Percentiles rank a stretch among this genome's conserved stretches.
These are phyloP conservation scores for Rhinogobius similis DNA, from an alignment of 2,113 vertebrate genomes.

Conservation along the genomic window DNA sequence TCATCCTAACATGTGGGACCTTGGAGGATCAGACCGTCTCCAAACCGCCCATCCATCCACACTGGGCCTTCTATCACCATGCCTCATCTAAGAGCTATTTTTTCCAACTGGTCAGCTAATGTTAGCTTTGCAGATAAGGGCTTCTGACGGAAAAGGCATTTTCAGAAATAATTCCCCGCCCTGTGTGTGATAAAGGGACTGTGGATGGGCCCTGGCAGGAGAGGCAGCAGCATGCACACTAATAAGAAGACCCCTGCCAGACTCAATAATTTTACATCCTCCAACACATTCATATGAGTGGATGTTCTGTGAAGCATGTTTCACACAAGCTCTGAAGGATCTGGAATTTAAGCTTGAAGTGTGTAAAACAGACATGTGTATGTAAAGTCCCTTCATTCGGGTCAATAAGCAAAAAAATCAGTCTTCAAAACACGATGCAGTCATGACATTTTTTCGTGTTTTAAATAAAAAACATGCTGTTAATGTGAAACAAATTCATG, in stretches of 20 bases:
- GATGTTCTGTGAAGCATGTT: conserved; percentile 19
- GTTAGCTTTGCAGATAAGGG: conserved; percentile 63
- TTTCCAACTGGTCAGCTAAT: conserved; percentile 59
- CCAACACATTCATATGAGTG: conserved; percentile 9
- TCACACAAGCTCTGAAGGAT: conserved; percentile 17
- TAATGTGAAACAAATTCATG: background rate
- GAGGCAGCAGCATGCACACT: conserved; percentile 50
- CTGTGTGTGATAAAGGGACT: conserved; percentile 54
- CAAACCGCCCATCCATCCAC: conserved; percentile 40
- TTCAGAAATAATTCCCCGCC: conserved; percentile 53
- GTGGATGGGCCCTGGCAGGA: conserved; percentile 59
- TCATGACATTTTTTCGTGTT: background rate
- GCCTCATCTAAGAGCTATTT: conserved; percentile 39
- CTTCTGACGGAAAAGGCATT: conserved; percentile 62
- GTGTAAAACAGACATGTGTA: conserved; percentile 24
- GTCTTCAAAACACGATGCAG: background rate
- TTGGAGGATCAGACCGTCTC: conserved; percentile 32
- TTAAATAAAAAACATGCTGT: too few species aligned
- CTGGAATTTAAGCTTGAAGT: conserved; percentile 14
- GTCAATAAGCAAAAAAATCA: background rate
- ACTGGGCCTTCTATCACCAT: conserved; percentile 43
- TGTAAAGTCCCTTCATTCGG: background rate
- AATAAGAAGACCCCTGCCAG: conserved; percentile 43
- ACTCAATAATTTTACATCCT: conserved; percentile 21
- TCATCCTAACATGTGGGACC: conserved; percentile 39